These are phyloP conservation scores for Tylochromis polylepis DNA, from an alignment of 2,113 vertebrate genomes.

Conservation along the genomic window DNA sequence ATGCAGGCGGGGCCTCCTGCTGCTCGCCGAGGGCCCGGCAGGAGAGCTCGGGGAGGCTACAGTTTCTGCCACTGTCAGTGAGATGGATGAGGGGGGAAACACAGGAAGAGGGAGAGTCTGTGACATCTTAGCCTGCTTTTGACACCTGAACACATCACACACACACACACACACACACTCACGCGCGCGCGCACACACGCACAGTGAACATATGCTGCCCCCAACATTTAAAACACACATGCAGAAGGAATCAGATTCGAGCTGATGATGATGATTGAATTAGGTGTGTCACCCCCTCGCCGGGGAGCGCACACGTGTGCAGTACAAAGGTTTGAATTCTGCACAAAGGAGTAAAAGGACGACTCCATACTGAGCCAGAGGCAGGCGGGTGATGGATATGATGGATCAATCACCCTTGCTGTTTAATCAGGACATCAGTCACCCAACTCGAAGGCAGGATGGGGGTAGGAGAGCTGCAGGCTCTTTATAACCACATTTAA, in stretches of 20 bases:
- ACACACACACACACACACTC: background rate
- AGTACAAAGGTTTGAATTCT: conserved; percentile 20
- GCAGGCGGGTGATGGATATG: conserved; percentile 72
- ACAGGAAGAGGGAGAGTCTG: conserved; percentile 1
- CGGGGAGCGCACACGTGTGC: conserved; percentile 19
- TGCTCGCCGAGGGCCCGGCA: background rate
- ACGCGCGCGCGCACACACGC: background rate
- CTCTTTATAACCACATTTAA: conserved; percentile 25
- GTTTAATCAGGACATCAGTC: conserved; percentile 65
- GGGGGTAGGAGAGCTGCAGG: background rate
- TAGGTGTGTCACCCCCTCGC: conserved; percentile 30
- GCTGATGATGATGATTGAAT: conserved; percentile 31
- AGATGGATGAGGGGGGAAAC: conserved; percentile 61
- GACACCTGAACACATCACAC: conserved; percentile 11
- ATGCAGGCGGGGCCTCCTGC: conserved; percentile 26
- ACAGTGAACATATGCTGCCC: conserved; percentile 29
- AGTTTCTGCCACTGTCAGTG: conserved; percentile 59
- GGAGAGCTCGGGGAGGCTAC: conserved; percentile 46
- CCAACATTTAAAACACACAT: conserved; percentile 14
- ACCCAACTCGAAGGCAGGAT: background rate
- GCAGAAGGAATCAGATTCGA: conserved; percentile 31
- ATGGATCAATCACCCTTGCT: conserved; percentile 66
- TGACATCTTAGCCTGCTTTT: conserved; percentile 34
- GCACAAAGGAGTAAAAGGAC: conserved; percentile 35
- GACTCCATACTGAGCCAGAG: conserved; percentile 56